Percentiles rank a stretch among this genome's conserved stretches.
Conservation (phyloP, 2,888 invertebrate genomes). For the Drosophila cognata region DNA sequence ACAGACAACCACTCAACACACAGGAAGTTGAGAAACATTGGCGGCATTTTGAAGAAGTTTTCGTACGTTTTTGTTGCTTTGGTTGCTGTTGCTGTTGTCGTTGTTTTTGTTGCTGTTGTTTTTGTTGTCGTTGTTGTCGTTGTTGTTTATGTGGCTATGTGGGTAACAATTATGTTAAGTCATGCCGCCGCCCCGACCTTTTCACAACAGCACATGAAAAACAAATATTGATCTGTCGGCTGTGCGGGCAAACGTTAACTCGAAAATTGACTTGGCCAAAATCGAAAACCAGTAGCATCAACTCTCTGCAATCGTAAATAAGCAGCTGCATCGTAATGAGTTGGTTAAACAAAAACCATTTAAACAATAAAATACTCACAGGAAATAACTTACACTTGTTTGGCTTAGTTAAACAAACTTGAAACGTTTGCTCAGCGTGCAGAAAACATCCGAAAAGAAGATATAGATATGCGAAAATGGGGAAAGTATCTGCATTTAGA, state of each 20-base stretch:
- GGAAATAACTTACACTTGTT: conserved; percentile 18
- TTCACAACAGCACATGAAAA: conserved; percentile 78
- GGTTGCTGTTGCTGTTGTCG: conserved; percentile 6
- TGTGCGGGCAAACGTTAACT: conserved; percentile 20
- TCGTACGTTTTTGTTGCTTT: conserved; percentile 24
- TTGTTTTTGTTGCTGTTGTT: conserved; percentile 26
- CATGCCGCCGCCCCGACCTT: conserved; percentile 73
- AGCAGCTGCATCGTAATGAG: conserved; percentile 53
- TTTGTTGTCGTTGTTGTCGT: not conserved
- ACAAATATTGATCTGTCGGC: conserved; percentile 63
- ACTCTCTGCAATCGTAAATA: conserved; percentile 52
- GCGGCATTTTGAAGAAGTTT: conserved; percentile 77
- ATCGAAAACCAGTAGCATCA: conserved; percentile 64
- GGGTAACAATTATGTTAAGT: conserved; percentile 74
- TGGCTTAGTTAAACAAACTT: conserved; percentile 28
- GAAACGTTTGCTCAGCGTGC: conserved; percentile 5
- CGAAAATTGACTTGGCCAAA: conserved; percentile 54
- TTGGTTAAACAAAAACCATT: conserved; percentile 40
- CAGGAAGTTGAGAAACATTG: conserved; percentile 78
- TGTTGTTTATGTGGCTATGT: conserved; percentile 42
- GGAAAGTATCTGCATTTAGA: not conserved
- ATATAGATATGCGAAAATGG: not conserved
- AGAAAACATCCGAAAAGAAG: not conserved
- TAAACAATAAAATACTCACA: not conserved
- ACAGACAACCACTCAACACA: conserved; percentile 52